Conservation (phyloP, 2,888 invertebrate species). For the Ennomos erosarius region DNA sequence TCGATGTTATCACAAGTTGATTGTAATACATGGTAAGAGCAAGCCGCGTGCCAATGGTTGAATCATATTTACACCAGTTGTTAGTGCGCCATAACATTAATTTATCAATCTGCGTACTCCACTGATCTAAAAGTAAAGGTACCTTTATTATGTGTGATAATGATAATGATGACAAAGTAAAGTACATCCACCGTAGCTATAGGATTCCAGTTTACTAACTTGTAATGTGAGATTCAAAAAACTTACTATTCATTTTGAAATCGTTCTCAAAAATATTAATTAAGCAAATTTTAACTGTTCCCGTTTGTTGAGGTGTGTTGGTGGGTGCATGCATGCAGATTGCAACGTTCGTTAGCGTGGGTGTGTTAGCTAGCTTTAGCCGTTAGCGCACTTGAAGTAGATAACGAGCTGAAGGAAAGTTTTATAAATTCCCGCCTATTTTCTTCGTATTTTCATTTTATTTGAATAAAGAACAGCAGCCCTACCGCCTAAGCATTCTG, state of each 20-base stretch:
- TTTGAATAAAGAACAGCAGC: too few relatives aligned
- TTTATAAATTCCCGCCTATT: too few relatives aligned
- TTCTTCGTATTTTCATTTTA: too few relatives aligned
- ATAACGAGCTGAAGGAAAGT: too few relatives aligned
- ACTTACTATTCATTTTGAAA: conserved; percentile 1
- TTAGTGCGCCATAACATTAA: conserved; percentile 64
- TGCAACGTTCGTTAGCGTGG: too few relatives aligned
- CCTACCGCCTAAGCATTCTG: too few relatives aligned
- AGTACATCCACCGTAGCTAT: too few relatives aligned
- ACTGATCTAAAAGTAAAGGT: conserved; percentile 42
- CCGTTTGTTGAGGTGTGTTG: too few relatives aligned
- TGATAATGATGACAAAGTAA: not conserved
- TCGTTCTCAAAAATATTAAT: not conserved
- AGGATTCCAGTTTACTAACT: too few relatives aligned
- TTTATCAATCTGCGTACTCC: conserved; percentile 60
- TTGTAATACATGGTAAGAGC: conserved; percentile 60
- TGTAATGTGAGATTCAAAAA: not conserved
- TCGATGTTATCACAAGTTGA: conserved; percentile 61
- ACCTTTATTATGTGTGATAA: not conserved
- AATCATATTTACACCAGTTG: conserved; percentile 61
- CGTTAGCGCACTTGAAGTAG: too few relatives aligned
- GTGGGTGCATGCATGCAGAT: too few relatives aligned
- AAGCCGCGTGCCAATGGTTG: conserved; percentile 39
- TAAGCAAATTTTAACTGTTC: not conserved
- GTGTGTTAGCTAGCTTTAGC: too few relatives aligned